Conservation (phyloP, 2,113 vertebrate genomes). For the Thalassoma bifasciatum region DNA sequence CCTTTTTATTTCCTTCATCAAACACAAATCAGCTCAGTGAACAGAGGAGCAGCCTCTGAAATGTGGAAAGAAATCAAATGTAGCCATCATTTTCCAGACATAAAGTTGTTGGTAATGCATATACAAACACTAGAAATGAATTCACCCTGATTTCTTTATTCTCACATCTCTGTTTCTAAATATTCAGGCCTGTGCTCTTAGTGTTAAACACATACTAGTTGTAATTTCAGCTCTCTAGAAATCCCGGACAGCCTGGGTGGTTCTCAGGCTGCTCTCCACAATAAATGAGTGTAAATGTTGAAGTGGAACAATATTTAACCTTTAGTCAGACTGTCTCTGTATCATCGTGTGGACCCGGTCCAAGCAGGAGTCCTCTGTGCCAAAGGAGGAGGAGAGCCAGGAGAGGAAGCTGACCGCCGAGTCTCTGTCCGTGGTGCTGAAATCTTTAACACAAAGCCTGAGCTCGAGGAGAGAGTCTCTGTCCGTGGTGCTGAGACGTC, state of each 20-base stretch:
- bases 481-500: too few species aligned
- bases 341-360: conserved; percentile 12
- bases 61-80: background rate
- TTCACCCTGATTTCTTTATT: background rate
- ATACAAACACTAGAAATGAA: background rate
- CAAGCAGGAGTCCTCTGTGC: conserved; percentile 3
- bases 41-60: background rate
- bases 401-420: conserved; percentile 1
- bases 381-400: background rate
- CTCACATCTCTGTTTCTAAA: background rate
- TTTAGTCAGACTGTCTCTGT: conserved; percentile 15
- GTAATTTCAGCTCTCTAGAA: background rate
- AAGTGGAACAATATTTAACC: conserved; percentile 20
- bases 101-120: background rate
- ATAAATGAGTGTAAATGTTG: background rate
- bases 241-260: background rate
- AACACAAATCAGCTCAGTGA: background rate
- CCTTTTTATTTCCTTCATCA: background rate
- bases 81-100: background rate
- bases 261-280: conserved; percentile 1
- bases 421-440: conserved; percentile 78
- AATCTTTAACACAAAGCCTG: background rate
- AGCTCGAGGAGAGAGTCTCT: too few species aligned
- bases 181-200: background rate
- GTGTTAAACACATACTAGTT: background rate